Evolutionary conservation across 1,140 invertebrate species (phyloP), one percentile per base, ranked within the genome.

Genomic region (Ips typographus): DNA sequence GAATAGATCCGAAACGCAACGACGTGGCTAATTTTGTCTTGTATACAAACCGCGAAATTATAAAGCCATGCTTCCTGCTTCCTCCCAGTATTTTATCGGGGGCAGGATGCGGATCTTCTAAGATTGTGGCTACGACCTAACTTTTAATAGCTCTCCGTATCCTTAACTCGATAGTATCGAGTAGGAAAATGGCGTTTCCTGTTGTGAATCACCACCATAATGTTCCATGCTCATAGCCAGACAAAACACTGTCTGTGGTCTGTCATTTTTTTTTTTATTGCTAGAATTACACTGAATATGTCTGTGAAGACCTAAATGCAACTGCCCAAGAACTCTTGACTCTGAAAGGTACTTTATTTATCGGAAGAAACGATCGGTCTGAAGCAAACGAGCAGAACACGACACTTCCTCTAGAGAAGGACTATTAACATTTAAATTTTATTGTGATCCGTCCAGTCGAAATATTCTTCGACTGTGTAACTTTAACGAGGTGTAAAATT

Each of bases 401-500:
- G 37, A 55, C 37, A 55, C 52, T 55, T 55, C 52, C 52, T n/a
- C 37, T 55, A 2, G 37, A 22, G 44, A 49, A 6, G 3, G 44
- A 8, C 44, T 49, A 49, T 49, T 49, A 49, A 49, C 44, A 49
- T 49, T 49, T 49, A 49, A 49, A 49, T 49, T 49, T 49, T 49
- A 49, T 49, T 49, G 44, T 49, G 44, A 49, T 49, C 44, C 44
- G 44, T 49, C 52, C 52, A 55, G 60, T 51, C 60, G 41, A 62
- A 22, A 22, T 61, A 61, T 22, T 61, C 8, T 22, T 22, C 60
- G 43, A 38, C 60, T 51, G 60, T 49, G 60, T 40, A 38, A 40
- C 47, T 62, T 51, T 51, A 62, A 62, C 60, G 60, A 62, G 60
- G 60, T 62, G 60, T 62, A 62, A 62, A 62, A 62, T 62, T 62